Conservation (phyloP, 2,113 vertebrate species). For the Alexandromys fortis region DNA sequence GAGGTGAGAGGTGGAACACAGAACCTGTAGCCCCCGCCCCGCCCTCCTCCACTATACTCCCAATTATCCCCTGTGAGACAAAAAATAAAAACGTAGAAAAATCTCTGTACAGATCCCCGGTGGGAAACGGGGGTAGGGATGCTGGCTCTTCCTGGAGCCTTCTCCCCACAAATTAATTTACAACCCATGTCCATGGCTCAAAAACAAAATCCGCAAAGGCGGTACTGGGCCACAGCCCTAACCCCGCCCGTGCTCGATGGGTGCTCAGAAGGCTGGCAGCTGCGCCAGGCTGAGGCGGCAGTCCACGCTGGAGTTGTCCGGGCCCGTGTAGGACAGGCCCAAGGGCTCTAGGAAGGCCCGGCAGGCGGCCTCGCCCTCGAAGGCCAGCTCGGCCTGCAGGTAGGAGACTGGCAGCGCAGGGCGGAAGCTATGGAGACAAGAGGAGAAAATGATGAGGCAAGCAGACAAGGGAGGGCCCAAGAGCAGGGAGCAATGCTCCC, state of each 20-base stretch:
- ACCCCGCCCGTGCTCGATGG: constrained; percentile 47
- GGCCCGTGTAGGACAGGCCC: constrained; percentile 88
- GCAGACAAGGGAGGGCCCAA: constrained; percentile 47
- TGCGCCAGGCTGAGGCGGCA: constrained; percentile 92
- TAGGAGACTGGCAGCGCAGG: constrained; percentile 90
- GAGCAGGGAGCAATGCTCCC: neutral
- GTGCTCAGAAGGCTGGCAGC: constrained; percentile 89
- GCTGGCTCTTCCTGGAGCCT: constrained; percentile 72
- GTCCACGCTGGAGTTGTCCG: constrained; percentile 93
- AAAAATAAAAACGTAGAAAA: constrained; percentile 85
- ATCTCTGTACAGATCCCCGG: constrained; percentile 79
- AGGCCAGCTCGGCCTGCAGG: constrained; percentile 93
- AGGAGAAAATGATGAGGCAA: constrained; percentile 75
- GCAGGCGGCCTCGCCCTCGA: constrained; percentile 93
- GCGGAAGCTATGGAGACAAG: constrained; percentile 85
- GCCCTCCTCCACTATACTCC: constrained; percentile 33
- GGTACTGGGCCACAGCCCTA: neutral
- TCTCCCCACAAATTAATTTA: constrained; percentile 75
- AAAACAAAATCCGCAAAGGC: constrained; percentile 60
- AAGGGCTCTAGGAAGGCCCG: constrained; percentile 91
- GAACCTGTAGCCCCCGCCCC: constrained; percentile 54
- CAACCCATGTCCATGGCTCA: constrained; percentile 80
- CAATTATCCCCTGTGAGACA: constrained; percentile 55
- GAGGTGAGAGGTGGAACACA: constrained; percentile 61
- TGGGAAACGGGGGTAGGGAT: constrained; percentile 51